These are phyloP conservation scores for Boleophthalmus pectinirostris DNA, from an alignment of 2,113 vertebrate species.

Conservation along the genomic window DNA sequence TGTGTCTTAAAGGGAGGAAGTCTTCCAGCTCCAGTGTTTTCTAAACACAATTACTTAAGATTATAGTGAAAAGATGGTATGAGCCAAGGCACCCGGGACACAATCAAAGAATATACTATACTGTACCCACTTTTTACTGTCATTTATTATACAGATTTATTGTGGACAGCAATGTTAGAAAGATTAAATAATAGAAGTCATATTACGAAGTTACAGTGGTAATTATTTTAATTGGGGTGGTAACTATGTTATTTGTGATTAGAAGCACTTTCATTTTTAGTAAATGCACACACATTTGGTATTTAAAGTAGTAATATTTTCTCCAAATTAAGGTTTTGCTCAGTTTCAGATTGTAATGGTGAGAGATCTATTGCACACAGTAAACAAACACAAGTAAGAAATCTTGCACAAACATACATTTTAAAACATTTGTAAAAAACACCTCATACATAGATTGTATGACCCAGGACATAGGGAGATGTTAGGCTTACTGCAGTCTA, in stretches of 20 bases:
- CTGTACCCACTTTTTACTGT: neutral
- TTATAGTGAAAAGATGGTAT: slow-evolving; percentile 60
- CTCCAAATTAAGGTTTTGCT: too few species aligned
- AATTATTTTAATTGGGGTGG: neutral
- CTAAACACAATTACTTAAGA: slow-evolving; percentile 77
- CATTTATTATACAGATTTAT: neutral
- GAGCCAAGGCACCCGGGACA: slow-evolving; percentile 30
- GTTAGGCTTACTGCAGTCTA: neutral
- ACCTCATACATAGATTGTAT: too few species aligned
- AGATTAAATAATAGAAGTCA: neutral
- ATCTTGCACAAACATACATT: neutral
- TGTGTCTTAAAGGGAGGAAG: slow-evolving; percentile 58
- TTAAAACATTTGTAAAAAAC: neutral
- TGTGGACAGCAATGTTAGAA: neutral
- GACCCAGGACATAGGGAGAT: too few species aligned
- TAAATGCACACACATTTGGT: too few species aligned
- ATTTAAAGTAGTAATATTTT: too few species aligned
- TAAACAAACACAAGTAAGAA: neutral
- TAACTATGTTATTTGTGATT: neutral
- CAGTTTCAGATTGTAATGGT: too few species aligned
- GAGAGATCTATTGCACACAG: neutral
- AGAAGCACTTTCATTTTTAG: neutral
- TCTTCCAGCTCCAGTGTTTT: slow-evolving; percentile 66
- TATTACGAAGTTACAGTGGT: neutral
- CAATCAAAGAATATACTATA: slow-evolving; percentile 33